Base-by-base conservation (phyloP, 2,888 invertebrate genomes). In the Aleiodes testaceus region DNA sequence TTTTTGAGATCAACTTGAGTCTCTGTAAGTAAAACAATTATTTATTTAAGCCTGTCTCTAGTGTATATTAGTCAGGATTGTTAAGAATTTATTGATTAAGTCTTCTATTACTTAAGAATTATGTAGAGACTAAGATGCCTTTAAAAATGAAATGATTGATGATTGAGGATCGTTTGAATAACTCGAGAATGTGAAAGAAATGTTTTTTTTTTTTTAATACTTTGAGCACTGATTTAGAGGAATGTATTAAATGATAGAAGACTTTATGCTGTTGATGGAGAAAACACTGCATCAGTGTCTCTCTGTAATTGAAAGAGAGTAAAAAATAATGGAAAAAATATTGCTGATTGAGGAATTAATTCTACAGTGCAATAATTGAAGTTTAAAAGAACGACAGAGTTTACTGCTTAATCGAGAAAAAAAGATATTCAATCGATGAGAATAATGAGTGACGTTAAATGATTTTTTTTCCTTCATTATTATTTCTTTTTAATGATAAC, bases 21-120 rank as follows among this genome's bases (percentile, higher is more conserved):
- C 55, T 42, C 55, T 59, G 59, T 59, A 42, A 59, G 59, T 59
- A 59, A 36, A 59, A 36, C 16, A 3, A n/a, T 47, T 63, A 26
- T 63, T 45, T 63, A 63, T 63, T 63, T 63, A 63, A 63, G 63
- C 20, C 45, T 63, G 16, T 47, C 45, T 63, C 63, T 63, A 18
- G 45, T 63, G 45, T 63, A 63, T 59, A 59, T 59, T 59, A 59
- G 59, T 59, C 59, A 59, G 42, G 22, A 45, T 63, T 47, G 14
- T 45, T 63, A 45, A 59, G 59, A 59, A 59, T 59, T 26, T 59
- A 53, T 53, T 9, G 59, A 59, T 59, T 59, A 59, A 59, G 59
- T 42, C 36, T 59, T 18, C 42, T 59, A 59, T 59, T 59, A 59
- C 59, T 59, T 59, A 59, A 59, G 59, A 36, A 36, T 36, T 6